Evolutionary conservation across 2,113 vertebrate species (phyloP).

Genomic region (Larimichthys polyactis): DNA sequence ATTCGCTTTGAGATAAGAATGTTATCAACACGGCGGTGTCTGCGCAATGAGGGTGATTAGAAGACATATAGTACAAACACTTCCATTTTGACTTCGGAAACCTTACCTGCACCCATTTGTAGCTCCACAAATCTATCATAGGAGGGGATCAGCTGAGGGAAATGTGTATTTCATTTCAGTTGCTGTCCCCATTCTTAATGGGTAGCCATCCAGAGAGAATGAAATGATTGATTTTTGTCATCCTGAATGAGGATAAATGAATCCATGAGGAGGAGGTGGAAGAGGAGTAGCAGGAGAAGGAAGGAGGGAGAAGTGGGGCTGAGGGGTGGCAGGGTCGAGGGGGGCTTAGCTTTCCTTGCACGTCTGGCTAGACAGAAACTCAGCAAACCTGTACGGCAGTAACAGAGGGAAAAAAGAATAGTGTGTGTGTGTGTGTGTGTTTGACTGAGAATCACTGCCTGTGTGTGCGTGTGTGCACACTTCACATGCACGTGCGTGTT

Average conservation of each 20-base stretch:
- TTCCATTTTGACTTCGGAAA: conserved; percentile 80
- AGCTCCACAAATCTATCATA: conserved; percentile 81
- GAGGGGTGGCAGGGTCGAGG: background rate
- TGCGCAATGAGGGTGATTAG: conserved; percentile 84
- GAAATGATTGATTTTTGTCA: conserved; percentile 86
- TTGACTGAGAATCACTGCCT: conserved; percentile 7
- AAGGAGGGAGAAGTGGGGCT: conserved; percentile 24
- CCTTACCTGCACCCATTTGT: conserved; percentile 75
- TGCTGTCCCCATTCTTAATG: conserved; percentile 81
- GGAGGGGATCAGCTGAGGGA: conserved; percentile 77
- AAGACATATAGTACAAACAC: conserved; percentile 78
- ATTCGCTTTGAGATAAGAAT: conserved; percentile 74
- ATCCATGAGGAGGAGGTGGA: conserved; percentile 77
- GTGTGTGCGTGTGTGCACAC: conserved; percentile 28
- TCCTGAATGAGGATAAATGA: conserved; percentile 83
- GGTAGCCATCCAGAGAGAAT: conserved; percentile 84
- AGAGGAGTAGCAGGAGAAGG: conserved; percentile 61
- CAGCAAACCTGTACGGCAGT: conserved; percentile 66
- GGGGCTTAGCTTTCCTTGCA: conserved; percentile 67
- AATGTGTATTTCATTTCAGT: conserved; percentile 85
- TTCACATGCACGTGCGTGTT: conserved; percentile 52
- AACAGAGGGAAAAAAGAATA: conserved; percentile 61
- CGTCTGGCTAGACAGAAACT: conserved; percentile 73
- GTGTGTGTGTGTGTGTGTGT: conserved; percentile 27
- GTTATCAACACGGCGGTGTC: conserved; percentile 77